Conservation (phyloP, 2,797 vertebrate species). For the Eurystomus glaucurus region DNA sequence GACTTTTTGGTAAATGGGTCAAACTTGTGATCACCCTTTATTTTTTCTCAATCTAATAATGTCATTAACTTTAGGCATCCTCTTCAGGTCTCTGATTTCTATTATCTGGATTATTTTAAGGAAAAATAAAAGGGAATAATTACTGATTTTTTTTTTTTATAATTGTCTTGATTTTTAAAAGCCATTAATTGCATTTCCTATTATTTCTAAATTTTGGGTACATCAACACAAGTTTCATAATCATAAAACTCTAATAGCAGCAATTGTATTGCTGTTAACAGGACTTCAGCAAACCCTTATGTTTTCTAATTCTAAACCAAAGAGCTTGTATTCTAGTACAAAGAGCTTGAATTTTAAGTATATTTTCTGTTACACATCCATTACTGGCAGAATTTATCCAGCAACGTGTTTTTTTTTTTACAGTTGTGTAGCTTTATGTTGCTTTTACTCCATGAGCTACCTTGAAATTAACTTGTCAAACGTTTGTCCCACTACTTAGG, state of each 20-base stretch:
- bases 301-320: constrained; percentile 5
- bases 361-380: constrained; percentile 48
- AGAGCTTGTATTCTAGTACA: constrained; percentile 21
- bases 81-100: constrained; percentile 37
- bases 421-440: constrained; percentile 22
- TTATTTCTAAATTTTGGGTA: constrained; percentile 22
- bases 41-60: constrained; percentile 19
- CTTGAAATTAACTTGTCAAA: constrained; percentile 71
- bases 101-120: constrained; percentile 23
- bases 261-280: constrained; percentile 39
- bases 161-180: constrained; percentile 20
- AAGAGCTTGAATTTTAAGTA: constrained; percentile 50
- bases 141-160: not conserved
- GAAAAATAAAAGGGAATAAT: constrained; percentile 46
- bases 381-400: constrained; percentile 54
- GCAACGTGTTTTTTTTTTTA: constrained; percentile 1
- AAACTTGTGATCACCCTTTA: constrained; percentile 3
- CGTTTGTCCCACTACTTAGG: not conserved
- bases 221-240: constrained; percentile 19
- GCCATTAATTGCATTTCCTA: not conserved
- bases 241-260: constrained; percentile 22
- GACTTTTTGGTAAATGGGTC: constrained; percentile 13
- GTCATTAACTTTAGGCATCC: constrained; percentile 27
- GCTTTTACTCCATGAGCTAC: constrained; percentile 45
- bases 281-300: not conserved